Conservation (phyloP, 2,797 vertebrate species). For the Macropus fuliginosus region DNA sequence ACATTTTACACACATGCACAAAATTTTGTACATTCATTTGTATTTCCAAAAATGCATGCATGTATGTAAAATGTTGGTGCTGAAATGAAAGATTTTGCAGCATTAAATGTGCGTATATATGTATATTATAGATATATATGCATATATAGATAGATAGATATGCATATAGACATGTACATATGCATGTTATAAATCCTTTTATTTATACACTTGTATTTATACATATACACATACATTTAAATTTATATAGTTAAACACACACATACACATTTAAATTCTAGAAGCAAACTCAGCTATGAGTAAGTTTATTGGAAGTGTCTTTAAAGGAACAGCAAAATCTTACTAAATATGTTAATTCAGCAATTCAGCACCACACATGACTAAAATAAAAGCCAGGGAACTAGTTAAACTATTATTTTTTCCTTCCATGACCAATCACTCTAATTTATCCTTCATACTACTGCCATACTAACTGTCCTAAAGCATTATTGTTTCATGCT, state of each 20-base stretch:
- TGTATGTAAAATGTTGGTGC: not conserved
- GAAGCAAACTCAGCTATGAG: not conserved
- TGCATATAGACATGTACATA: not conserved
- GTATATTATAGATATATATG: not conserved
- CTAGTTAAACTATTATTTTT: not conserved
- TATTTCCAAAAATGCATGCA: not conserved
- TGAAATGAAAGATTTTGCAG: not conserved
- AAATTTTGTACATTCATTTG: not conserved
- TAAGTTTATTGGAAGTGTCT: not conserved
- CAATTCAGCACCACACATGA: not conserved
- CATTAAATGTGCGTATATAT: not conserved
- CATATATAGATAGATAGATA: accelerated
- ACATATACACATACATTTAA: not conserved
- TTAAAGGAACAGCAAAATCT: not conserved
- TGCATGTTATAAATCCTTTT: too few relatives aligned
- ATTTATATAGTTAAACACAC: not conserved
- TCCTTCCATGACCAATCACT: not conserved
- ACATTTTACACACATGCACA: not conserved
- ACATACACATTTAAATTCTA: not conserved
- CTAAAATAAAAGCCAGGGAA: not conserved
- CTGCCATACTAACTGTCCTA: not conserved
- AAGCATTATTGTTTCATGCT: not conserved
- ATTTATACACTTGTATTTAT: not conserved
- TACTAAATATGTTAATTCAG: not conserved
- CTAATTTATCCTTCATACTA: accelerated